phyloP scores from a whole-genome alignment of 2,113 vertebrate species.

The Bathybates hornii region DNA sequence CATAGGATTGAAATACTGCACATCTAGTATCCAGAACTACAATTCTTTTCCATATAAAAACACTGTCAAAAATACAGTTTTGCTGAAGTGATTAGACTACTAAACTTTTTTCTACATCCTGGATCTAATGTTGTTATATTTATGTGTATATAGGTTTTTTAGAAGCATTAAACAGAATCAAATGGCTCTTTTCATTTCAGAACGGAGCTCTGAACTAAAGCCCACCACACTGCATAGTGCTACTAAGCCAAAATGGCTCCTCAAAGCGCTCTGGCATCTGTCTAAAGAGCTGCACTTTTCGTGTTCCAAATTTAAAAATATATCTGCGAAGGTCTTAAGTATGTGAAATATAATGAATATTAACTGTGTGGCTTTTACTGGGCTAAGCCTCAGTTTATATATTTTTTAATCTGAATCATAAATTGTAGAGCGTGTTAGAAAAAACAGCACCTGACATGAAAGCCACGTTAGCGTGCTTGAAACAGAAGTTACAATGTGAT shows the following conservation, averaged over 20 bases:
- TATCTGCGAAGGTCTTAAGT: not conserved
- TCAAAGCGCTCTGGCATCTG: not conserved
- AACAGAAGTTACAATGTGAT: constrained; percentile 5
- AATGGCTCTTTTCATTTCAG: not conserved
- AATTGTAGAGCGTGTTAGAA: not conserved
- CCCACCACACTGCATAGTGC: not conserved
- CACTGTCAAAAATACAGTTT: not conserved
- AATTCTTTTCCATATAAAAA: not conserved
- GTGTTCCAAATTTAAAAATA: not conserved
- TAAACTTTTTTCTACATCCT: not conserved
- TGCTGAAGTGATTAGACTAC: not conserved
- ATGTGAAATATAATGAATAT: not conserved
- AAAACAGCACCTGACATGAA: constrained; percentile 2
- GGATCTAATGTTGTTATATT: not conserved
- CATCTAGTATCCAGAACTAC: not conserved
- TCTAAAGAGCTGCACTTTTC: not conserved
- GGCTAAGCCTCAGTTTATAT: not conserved
- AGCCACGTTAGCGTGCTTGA: not conserved
- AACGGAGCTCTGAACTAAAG: not conserved
- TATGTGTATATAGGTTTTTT: not conserved
- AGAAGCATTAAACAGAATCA: not conserved
- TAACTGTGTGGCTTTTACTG: not conserved
- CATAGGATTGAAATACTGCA: not conserved
- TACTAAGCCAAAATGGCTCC: not conserved
- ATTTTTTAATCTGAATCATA: not conserved